Conservation (phyloP, 2,888 invertebrate species). For the Caenorhabditis sp. region DNA sequence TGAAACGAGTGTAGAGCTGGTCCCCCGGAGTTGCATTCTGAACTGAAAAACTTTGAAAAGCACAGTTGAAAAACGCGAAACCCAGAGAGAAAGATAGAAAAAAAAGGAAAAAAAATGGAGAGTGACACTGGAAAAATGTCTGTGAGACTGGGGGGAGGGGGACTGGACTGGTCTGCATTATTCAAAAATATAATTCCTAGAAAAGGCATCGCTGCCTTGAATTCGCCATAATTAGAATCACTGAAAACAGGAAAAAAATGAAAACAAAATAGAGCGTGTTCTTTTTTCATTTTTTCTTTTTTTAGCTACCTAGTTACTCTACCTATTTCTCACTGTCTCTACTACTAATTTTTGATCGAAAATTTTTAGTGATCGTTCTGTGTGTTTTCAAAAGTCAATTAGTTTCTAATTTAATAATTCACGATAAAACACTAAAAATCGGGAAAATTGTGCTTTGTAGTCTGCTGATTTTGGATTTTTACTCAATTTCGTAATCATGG, state of each 20-base stretch:
- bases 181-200: constrained; percentile 33
- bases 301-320: too few species aligned
- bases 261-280: background rate
- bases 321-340: too few species aligned
- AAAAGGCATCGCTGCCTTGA: constrained; percentile 19
- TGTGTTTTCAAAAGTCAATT: too few species aligned
- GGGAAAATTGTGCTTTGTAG: background rate
- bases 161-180: constrained; percentile 41
- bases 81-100: constrained; percentile 27
- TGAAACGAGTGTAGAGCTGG: constrained; percentile 56
- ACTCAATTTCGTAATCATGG: background rate
- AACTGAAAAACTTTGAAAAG: constrained; percentile 39
- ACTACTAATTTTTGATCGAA: too few species aligned
- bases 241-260: constrained; percentile 2
- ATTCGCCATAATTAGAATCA: constrained; percentile 22
- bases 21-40: constrained; percentile 60
- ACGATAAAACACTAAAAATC: background rate
- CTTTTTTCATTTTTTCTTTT: too few species aligned
- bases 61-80: constrained; percentile 19
- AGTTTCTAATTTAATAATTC: too few species aligned
- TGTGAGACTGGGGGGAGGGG: constrained; percentile 47
- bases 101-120: constrained; percentile 8
- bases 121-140: constrained; percentile 53
- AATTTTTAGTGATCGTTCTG: too few species aligned
- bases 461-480: background rate